phyloP scores from a whole-genome alignment of 2,113 vertebrate species.

The Thamnophis sirtalis region DNA sequence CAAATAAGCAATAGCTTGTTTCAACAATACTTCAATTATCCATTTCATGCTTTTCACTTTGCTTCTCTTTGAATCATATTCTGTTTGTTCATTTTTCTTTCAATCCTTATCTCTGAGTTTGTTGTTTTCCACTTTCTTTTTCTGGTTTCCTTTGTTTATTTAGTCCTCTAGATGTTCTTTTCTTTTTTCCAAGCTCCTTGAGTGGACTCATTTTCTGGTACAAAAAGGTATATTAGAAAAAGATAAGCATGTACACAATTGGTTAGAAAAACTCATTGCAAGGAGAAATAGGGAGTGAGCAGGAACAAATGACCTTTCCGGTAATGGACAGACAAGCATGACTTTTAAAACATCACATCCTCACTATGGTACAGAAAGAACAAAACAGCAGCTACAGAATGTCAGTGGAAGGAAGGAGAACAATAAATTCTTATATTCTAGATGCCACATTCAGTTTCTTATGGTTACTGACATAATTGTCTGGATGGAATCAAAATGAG shows the following conservation, averaged over 20 bases:
- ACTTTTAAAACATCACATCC: constrained; percentile 47
- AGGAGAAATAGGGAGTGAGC: constrained; percentile 32
- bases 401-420: constrained; percentile 12
- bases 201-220: constrained; percentile 37
- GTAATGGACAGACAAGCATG: constrained; percentile 27
- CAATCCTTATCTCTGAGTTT: not conserved
- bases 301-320: constrained; percentile 62
- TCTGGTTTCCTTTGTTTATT: not conserved
- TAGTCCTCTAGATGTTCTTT: constrained; percentile 12
- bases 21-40: not conserved
- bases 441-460: constrained; percentile 16
- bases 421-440: not conserved
- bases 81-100: not conserved
- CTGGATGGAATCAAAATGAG: constrained; percentile 42
- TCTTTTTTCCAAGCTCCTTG: constrained; percentile 22
- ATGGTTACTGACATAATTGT: constrained; percentile 33
- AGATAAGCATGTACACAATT: constrained; percentile 63
- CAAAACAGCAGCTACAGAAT: fast-evolving
- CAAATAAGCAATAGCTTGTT: not conserved
- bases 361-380: not conserved
- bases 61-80: not conserved
- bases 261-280: constrained; percentile 60
- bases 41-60: not conserved
- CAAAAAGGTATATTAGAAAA: constrained; percentile 64
- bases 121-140: not conserved